Evolutionary conservation across 2,113 vertebrate species (phyloP), one percentile per base, ranked within the genome.

Genomic region (Entelurus aequoreus): DNA sequence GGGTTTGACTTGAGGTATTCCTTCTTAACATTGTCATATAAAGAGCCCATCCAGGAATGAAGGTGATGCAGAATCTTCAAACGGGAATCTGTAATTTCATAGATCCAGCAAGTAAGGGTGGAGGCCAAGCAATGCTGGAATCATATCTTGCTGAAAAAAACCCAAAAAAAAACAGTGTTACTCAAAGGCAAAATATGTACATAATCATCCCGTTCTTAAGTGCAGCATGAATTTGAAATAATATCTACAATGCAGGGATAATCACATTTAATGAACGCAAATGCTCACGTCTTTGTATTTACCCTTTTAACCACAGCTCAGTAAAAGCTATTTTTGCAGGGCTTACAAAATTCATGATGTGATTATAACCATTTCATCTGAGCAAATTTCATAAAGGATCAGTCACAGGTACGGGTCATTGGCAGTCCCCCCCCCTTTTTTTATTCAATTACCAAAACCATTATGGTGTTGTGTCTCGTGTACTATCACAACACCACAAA

Each of bases 311-410:
- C 35, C 15, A 14, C 13, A 71, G 44, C 57, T 4, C 36, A 69
- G 50, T 56, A 28, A 69, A 76, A 48, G 55, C 16, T 49, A 38
- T 57, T 8, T 16, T 8, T 35, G 49, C 36, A 61, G 36, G 63
- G 65, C 59, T 77, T 56, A 60, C 62, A 59, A 56, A 63, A 71
- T 36, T 13, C 6, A 15, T 74, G 74, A 85, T 66, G 53, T 38
- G 13, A 83, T 84, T 77, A 81, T 42, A 67, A 74, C 47, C 51
- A 71, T 79, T 77, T 71, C 54, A 65, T 66, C 63, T 54, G 36
- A 12, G 68, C 37, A 73, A 77, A 87, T 70, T 76, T 70, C 73
- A 78, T 78, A 69, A 79, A 82, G 8, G 61, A n/a, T 12, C 57
- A 55, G 56, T 4, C 55, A 9, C 21, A 55, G 28, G 40, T n/a